Base-by-base conservation (phyloP, 1,140 invertebrate species). In the Elysia chlorotica region DNA sequence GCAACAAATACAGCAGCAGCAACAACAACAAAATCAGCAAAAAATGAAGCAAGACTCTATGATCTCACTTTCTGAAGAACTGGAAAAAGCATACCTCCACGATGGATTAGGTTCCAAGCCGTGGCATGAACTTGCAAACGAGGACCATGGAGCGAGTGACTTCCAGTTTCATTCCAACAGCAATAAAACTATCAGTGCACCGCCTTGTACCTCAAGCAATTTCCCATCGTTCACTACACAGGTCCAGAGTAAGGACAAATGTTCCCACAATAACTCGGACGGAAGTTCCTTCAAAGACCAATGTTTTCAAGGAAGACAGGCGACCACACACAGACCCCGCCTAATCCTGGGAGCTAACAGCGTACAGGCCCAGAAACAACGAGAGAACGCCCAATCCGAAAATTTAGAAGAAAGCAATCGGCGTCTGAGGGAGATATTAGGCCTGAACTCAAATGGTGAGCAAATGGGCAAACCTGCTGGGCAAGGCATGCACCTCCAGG, bases 291-390 rank as follows among this genome's bases (percentile, higher is more conserved):
- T n/a, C n/a, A n/a, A n/a, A n/a, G n/a, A n/a, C n/a, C n/a, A n/a
- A n/a, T n/a, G n/a, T n/a, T n/a, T n/a, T n/a, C n/a, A n/a, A n/a
- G n/a, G n/a, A n/a, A 48, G 41, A 48, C 41, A 48, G n/a, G 10
- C 41, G 31, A 33, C 28, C 10, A 19, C 25, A 10, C 61, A 23
- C 5, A 66, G 37, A 41, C 69, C 69, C 17, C 56, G 69, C 2
- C 38, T 71, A 38, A 71, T 71, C 53, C 69, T 71, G 1, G 69
- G 69, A 21, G 69, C 57, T 21, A 71, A 63, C 37, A 71, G 57
- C 23, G n/a, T n/a, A n/a, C n/a, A n/a, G n/a, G n/a, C n/a, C n/a
- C n/a, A n/a, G n/a, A n/a, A n/a, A n/a, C n/a, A n/a, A n/a, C n/a
- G n/a, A n/a, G n/a, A n/a, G n/a, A n/a, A n/a, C n/a, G n/a, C n/a